Evolutionary conservation across 2,113 vertebrate species (phyloP), one percentile per base, ranked within the genome.

Genomic region (Lepidothrix coronata): DNA sequence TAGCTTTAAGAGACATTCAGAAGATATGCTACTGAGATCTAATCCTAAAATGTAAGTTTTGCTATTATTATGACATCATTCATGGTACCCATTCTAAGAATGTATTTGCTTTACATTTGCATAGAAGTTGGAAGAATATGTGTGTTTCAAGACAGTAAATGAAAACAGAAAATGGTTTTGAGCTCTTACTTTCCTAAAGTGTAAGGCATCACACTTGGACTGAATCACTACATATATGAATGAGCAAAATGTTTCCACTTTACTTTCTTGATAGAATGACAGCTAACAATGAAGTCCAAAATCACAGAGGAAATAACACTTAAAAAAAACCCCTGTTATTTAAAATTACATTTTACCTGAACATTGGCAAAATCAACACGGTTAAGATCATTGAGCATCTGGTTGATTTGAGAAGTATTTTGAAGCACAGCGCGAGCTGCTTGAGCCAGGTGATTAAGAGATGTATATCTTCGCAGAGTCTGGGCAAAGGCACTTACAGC

Each of bases 301-400:
- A 41, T 43, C 16, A 80, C 11, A 37, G 51, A 81, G 28, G 54
- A 70, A 79, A 67, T 8, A 54, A 25, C 3, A 30, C 8, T 28
- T 39, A 0, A 59, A 77, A 59, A 37, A 62, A 37, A 33, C 62
- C 21, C 3, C 27, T 18, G 3, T 46, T 70, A 33, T 76, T 62
- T 52, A 85, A 96, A 85, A 25, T 15, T 74, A 23, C 6, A 9
- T 62, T 98, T 91, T 98, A 99, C 99, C 99, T 99, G 99, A 96
- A 99, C 99, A 88, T 99, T 99, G 94, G 99, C 99, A 88, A 99
- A 99, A 98, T 99, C 99, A 28, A 99, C 99, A 59, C 99, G 98
- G 98, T 99, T 99, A 97, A 99, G 99, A 98, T 99, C 99, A 39
- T 98, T 99, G 94, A 99, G 99, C 99, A 99, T 99, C 99, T 99